phyloP scores from a whole-genome alignment of 2,888 invertebrate genomes.

The Sepiola atlantica region DNA sequence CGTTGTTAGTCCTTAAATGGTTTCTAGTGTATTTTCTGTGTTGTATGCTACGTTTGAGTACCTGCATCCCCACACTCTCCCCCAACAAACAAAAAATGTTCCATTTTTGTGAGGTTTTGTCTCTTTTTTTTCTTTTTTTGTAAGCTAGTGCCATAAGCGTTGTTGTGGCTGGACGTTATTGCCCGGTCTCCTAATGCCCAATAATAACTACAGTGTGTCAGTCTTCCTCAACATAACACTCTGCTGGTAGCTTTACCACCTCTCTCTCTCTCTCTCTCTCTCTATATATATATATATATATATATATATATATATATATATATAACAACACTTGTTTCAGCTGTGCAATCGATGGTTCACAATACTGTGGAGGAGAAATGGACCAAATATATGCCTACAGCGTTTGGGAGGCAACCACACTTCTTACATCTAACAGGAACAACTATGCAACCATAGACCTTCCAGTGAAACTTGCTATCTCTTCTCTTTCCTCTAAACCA shows the following conservation, averaged over 20 bases:
- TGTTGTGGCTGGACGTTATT: background rate
- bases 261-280: background rate
- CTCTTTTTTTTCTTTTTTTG: background rate
- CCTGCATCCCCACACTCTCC: background rate
- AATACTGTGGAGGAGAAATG: background rate
- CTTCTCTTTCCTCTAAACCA: background rate
- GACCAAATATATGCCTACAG: background rate
- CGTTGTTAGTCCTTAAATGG: constrained; percentile 39
- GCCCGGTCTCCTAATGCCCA: background rate
- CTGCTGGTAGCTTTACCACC: background rate
- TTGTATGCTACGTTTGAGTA: constrained; percentile 13
- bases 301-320: too few relatives aligned
- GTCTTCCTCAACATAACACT: constrained; percentile 9
- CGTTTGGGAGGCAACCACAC: background rate
- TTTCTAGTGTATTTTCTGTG: constrained; percentile 1
- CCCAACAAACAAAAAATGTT: background rate
- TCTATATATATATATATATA: background rate
- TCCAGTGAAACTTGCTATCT: background rate
- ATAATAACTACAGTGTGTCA: background rate
- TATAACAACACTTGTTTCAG: too few relatives aligned
- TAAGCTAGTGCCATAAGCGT: constrained; percentile 12
- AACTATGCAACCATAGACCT: background rate
- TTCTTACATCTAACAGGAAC: background rate
- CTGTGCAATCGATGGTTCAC: background rate
- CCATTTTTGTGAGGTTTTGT: constrained; percentile 10